A percentile compares a stretch with the other conserved stretches of the same genome.
Conservation (phyloP, 2,888 invertebrate genomes). For the Octonoba sinensis region DNA sequence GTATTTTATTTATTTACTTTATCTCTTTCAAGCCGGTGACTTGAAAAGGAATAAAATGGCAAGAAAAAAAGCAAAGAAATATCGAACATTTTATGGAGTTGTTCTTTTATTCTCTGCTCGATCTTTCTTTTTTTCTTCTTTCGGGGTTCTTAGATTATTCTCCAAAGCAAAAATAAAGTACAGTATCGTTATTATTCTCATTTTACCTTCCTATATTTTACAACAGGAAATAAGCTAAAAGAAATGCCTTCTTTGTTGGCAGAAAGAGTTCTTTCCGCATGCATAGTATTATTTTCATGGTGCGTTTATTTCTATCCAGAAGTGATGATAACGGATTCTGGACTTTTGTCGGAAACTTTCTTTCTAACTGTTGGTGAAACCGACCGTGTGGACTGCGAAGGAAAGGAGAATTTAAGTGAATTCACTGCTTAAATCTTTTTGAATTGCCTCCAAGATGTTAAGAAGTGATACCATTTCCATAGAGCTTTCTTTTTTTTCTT, state of each 20-base stretch:
- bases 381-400: no score
- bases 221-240: conserved; percentile 2
- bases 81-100: conserved; percentile 31
- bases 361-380: no score
- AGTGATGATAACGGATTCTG: no score
- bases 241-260: neutral
- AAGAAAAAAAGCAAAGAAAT: conserved; percentile 1
- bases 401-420: no score
- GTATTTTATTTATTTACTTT: conserved; percentile 40
- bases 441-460: no score
- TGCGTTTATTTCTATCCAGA: no score
- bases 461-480: no score
- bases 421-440: no score
- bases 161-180: conserved; percentile 10
- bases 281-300: no score
- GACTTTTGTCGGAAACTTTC: no score
- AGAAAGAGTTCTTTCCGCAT: no score
- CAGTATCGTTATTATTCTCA: conserved; percentile 34
- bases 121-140: neutral
- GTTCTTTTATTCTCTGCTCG: conserved; percentile 12
- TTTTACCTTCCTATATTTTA: neutral
- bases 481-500: no score
- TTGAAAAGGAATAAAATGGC: conserved; percentile 31
- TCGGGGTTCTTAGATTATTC: neutral
- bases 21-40: conserved; percentile 31